phyloP scores from a whole-genome alignment of 2,797 vertebrate genomes.

The Vipera ursinii region DNA sequence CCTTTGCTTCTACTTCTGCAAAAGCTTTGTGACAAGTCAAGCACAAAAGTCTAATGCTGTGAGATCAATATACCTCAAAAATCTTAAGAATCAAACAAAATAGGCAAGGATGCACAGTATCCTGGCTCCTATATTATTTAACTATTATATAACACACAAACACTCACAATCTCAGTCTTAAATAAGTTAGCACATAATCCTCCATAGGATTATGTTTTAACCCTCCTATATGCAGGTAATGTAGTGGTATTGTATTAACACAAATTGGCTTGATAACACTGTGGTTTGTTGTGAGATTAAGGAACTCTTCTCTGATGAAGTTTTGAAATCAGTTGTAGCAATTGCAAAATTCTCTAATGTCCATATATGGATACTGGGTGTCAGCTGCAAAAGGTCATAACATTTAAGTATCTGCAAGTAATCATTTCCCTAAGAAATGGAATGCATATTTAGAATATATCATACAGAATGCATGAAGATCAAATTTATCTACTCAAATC shows the following conservation, averaged over 20 bases:
- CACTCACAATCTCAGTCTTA: neutral
- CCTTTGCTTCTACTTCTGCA: neutral
- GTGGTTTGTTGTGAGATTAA: neutral
- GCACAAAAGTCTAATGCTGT: neutral
- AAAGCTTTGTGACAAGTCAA: neutral
- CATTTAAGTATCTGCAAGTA: neutral
- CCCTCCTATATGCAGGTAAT: neutral
- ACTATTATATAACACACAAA: neutral
- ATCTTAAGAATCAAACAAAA: neutral
- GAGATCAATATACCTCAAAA: too few species aligned
- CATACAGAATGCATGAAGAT: neutral
- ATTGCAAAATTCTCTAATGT: neutral
- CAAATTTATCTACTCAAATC: neutral
- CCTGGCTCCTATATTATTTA: neutral
- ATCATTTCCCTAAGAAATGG: neutral
- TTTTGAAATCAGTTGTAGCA: neutral
- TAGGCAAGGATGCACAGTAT: neutral
- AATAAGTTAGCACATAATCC: neutral
- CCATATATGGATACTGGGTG: neutral
- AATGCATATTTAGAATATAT: neutral
- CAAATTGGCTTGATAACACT: neutral
- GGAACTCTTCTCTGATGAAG: neutral
- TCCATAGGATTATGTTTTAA: neutral
- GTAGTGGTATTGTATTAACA: neutral
- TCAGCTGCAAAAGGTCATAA: neutral